Percentiles rank a stretch among this genome's conserved stretches.
These are phyloP conservation scores for Pristis pectinata DNA, from an alignment of 2,797 vertebrate genomes.

Conservation along the genomic window DNA sequence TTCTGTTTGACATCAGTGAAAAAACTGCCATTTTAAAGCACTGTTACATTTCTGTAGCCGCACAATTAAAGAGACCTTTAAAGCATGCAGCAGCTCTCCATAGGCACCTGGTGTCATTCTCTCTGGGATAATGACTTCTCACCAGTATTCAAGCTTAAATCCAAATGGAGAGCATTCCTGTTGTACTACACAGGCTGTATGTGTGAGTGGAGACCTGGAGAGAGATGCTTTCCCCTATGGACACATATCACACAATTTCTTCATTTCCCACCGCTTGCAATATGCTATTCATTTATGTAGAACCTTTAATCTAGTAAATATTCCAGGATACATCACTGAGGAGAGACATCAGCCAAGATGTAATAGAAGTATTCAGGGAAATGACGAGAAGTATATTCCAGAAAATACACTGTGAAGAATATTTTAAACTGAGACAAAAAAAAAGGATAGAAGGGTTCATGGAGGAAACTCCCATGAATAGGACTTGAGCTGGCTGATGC, in stretches of 20 bases:
- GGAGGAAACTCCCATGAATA: background rate
- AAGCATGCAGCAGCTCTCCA: background rate
- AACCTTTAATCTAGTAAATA: background rate
- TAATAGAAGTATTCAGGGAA: background rate
- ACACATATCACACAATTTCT: background rate
- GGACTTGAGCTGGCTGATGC: background rate
- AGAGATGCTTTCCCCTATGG: background rate
- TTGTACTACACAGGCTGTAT: background rate
- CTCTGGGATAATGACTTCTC: background rate
- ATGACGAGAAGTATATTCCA: background rate
- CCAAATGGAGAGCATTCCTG: background rate
- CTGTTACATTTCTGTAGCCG: background rate
- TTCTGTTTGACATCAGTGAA: background rate
- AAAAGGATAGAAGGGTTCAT: background rate
- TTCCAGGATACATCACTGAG: background rate
- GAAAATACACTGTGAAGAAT: background rate
- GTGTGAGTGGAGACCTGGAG: background rate
- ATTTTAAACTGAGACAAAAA: background rate
- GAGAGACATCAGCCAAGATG: background rate
- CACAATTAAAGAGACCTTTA: background rate
- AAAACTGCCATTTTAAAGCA: background rate
- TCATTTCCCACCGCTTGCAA: background rate
- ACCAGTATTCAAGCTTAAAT: background rate
- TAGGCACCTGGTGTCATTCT: background rate
- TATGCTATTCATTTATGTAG: background rate